Conservation (phyloP, 2,888 invertebrate genomes). For the Tachina lurida region DNA sequence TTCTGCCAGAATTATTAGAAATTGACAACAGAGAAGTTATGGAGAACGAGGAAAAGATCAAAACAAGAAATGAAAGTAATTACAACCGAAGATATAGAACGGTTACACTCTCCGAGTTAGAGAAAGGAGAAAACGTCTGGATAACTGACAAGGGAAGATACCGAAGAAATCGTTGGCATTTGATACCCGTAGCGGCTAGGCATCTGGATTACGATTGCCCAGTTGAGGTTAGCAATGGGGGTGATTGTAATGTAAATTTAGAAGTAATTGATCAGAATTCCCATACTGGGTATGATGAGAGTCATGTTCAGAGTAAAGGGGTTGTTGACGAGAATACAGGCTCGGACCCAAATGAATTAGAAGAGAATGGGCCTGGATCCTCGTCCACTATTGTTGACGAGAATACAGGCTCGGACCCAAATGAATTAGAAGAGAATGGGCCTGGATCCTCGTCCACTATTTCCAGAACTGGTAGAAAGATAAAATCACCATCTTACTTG, state of each 20-base stretch:
- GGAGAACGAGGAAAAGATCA: background rate
- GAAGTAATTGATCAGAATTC: too few species aligned
- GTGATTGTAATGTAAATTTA: too few species aligned
- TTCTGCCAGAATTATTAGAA: background rate
- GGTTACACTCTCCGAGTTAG: background rate
- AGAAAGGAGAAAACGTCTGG: background rate
- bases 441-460: too few species aligned
- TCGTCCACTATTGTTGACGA: too few species aligned
- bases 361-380: too few species aligned
- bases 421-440: too few species aligned
- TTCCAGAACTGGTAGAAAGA: too few species aligned
- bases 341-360: too few species aligned
- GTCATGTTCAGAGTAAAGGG: too few species aligned
- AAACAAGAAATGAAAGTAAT: slow-evolving; percentile 10
- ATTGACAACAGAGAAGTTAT: background rate
- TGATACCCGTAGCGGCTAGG: background rate
- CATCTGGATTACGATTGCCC: slow-evolving; percentile 25
- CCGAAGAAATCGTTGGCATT: slow-evolving; percentile 39
- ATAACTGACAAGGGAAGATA: background rate
- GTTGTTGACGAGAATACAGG: too few species aligned
- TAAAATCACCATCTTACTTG: background rate
- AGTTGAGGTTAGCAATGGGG: background rate
- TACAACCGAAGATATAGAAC: slow-evolving; percentile 28
- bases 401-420: too few species aligned
- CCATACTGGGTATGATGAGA: too few species aligned